Conservation (phyloP, 1,140 invertebrate species). For the Lepidurus packardi region DNA sequence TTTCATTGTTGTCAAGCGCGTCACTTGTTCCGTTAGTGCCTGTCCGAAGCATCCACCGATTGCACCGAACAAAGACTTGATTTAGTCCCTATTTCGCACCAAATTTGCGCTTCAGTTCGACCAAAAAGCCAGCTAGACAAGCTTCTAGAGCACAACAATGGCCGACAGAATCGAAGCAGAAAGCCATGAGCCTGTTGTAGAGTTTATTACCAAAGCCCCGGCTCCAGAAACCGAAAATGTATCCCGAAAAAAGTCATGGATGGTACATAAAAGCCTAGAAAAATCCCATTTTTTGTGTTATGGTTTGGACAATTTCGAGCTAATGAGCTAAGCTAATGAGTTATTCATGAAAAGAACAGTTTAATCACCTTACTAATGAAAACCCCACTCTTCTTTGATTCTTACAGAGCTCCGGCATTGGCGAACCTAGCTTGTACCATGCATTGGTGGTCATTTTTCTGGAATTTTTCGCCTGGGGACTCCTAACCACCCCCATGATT, state of each 20-base stretch:
- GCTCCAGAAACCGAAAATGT: neutral
- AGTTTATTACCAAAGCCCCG: neutral
- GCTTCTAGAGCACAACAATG: neutral
- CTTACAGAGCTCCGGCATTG: conserved; percentile 73
- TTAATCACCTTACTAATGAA: no score
- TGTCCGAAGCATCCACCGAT: neutral
- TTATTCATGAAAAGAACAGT: no score
- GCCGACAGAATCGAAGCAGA: neutral
- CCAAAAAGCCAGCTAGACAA: neutral
- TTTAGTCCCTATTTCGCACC: neutral
- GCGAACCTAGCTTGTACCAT: conserved; percentile 93
- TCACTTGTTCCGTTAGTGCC: neutral
- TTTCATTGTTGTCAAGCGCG: neutral
- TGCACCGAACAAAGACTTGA: neutral
- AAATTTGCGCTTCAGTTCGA: neutral
- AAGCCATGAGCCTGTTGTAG: neutral
- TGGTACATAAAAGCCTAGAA: neutral
- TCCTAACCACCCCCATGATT: conserved; percentile 96
- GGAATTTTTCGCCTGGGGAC: conserved; percentile 99
- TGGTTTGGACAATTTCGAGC: no score
- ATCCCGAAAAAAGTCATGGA: neutral
- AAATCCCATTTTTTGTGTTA: no score
- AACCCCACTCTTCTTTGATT: conserved; percentile 38
- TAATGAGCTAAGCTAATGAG: no score
- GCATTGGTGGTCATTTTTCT: conserved; percentile 97